Evolutionary conservation across 2,888 invertebrate species (phyloP), one percentile per base, ranked within the genome.

Genomic region (Drosophila paramelanica): DNA sequence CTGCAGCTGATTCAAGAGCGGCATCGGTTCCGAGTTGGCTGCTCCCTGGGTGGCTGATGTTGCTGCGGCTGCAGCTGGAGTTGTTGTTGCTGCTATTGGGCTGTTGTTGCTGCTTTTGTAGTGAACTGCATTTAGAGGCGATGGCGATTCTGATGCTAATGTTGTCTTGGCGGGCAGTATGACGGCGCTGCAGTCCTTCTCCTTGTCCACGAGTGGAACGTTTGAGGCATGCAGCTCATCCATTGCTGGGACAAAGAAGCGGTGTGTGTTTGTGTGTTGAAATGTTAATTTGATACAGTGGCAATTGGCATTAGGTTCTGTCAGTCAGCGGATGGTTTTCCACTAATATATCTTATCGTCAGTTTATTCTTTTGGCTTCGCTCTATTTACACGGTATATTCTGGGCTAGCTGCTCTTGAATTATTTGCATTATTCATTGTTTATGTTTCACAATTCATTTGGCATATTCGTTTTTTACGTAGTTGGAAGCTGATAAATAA

Each of bases 161-260:
- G 65, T 43, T 57, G 56, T 46, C 20, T 55, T 47, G 45, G 70
- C 49, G 27, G 82, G 83, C 67, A 85, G 59, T 56, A 82, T 82
- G 51, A 73, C 60, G 25, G 88, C 88, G 20, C 61, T 74, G 51
- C 69, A 42, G 20, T 56, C 47, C 13, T 52, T 78, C 13, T 75
- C 75, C 57, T 75, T 84, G 51, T 79, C 82, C 73, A 82, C 76
- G 41, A 84, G 79, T 42, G 81, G 88, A 38, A 60, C 73, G 66
- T 56, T 77, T 43, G 87, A 61, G 55, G 71, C 64, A 49, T 68
- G 77, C 71, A 61, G 41, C 36, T 69, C 71, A 31, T 82, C 86
- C 86, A 82, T 88, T 55, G 20, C 36, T 60, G 43, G 25, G 23
- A 49, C 8, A n/a, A 33, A 11, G 33, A 33, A 27, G 27, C 6